These are phyloP conservation scores for Chrysemys picta DNA, from an alignment of 2,113 vertebrate genomes.

Conservation along the genomic window DNA sequence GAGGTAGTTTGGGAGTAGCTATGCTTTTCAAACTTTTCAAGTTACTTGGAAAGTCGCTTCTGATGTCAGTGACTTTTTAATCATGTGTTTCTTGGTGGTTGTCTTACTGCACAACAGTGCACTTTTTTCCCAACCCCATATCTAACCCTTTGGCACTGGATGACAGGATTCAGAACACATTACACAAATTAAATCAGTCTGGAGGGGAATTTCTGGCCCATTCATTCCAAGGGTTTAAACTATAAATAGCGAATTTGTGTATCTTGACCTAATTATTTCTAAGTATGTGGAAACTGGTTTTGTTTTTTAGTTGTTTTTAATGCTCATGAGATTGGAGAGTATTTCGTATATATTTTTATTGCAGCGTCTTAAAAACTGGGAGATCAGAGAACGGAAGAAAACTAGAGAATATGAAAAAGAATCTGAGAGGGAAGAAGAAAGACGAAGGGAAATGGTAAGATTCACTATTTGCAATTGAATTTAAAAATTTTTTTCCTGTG, in stretches of 20 bases:
- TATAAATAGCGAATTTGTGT: background rate
- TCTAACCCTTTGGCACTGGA: background rate
- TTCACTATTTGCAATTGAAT: background rate
- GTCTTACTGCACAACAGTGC: background rate
- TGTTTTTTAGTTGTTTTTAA: background rate
- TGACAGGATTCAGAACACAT: background rate
- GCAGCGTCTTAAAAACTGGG: constrained; percentile 98
- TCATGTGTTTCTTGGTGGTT: background rate
- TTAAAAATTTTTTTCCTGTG: background rate
- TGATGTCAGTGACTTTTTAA: background rate
- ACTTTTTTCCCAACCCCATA: fast-evolving
- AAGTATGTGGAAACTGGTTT: background rate
- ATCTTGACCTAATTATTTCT: background rate
- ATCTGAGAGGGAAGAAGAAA: constrained; percentile 93
- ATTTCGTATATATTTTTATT: constrained; percentile 12
- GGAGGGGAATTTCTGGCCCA: background rate
- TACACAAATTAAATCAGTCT: background rate
- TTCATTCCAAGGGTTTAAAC: background rate
- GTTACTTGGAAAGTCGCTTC: background rate
- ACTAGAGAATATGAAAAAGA: constrained; percentile 96
- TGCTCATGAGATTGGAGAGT: background rate
- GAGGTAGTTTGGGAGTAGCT: constrained; percentile 82
- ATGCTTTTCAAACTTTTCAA: background rate
- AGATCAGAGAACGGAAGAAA: constrained; percentile 97
- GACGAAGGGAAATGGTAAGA: constrained; percentile 92